Percentiles rank a stretch among this genome's conserved stretches.
phyloP scores from a whole-genome alignment of 2,113 vertebrate species.

The Chinchilla lanigera region DNA sequence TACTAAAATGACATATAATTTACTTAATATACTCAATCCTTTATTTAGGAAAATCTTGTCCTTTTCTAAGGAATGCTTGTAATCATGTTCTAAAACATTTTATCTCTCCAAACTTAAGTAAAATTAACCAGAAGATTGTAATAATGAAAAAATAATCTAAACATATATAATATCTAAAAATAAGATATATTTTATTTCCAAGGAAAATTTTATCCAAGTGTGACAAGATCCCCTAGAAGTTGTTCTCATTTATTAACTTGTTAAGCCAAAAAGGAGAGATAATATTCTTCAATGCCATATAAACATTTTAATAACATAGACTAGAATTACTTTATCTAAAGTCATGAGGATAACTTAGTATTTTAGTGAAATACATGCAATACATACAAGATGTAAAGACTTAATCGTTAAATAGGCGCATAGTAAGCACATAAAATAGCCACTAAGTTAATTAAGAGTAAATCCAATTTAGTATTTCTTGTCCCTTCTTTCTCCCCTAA shows the following conservation, averaged over 20 bases:
- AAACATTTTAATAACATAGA: background rate
- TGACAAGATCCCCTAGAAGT: slow-evolving; percentile 66
- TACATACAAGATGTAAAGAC: slow-evolving; percentile 9
- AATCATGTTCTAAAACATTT: slow-evolving; percentile 76
- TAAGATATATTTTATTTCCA: slow-evolving; percentile 75
- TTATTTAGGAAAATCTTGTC: slow-evolving; percentile 71
- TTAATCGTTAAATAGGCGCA: slow-evolving; percentile 33
- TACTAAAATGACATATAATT: slow-evolving; percentile 58
- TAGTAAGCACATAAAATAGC: background rate
- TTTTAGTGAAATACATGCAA: background rate
- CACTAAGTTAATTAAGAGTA: slow-evolving; percentile 4
- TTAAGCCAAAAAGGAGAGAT: background rate
- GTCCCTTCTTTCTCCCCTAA: background rate
- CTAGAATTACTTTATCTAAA: slow-evolving; percentile 27
- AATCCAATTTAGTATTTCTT: background rate
- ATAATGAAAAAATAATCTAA: slow-evolving; percentile 80
- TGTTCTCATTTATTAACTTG: slow-evolving; percentile 65
- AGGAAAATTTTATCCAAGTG: slow-evolving; percentile 78
- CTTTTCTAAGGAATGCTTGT: slow-evolving; percentile 74
- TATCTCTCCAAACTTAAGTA: slow-evolving; percentile 74
- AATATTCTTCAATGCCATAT: background rate
- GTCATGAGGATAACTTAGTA: background rate
- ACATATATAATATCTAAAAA: slow-evolving; percentile 78
- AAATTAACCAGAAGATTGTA: slow-evolving; percentile 77
- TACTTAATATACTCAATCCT: slow-evolving; percentile 35